These are phyloP conservation scores for Notechis scutatus DNA, from an alignment of 2,113 vertebrate genomes.

Conservation along the genomic window DNA sequence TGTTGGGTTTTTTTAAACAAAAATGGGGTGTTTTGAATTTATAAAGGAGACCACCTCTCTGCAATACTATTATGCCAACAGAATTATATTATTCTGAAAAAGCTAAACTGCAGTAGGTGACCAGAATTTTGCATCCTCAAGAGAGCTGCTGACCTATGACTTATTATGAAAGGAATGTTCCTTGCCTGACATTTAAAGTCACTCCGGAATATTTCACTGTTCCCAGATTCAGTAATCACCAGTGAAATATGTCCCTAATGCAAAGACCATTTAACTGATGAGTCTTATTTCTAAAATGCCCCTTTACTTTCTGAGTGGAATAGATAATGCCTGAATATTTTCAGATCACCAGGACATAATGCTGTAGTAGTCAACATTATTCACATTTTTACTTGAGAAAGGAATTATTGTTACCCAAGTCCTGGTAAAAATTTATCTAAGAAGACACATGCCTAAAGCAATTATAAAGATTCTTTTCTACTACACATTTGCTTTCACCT, in stretches of 20 bases:
- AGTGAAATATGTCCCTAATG: background rate
- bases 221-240: background rate
- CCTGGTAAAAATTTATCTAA: background rate
- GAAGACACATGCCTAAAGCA: background rate
- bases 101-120: background rate
- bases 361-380: accelerated
- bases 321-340: background rate
- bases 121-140: background rate
- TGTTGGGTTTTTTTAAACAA: background rate
- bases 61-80: background rate
- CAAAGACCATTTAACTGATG: background rate
- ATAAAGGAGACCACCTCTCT: background rate
- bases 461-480: background rate
- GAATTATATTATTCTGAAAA: conserved; percentile 15
- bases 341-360: background rate
- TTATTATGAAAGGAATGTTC: background rate
- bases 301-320: background rate
- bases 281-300: background rate
- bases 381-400: background rate
- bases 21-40: background rate
- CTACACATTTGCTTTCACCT: background rate
- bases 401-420: too few species aligned
- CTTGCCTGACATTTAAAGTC: conserved; percentile 16
- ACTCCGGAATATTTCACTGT: conserved; percentile 9
- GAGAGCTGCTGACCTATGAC: background rate